Evolutionary conservation across 2,113 vertebrate genomes (phyloP), one percentile per base, ranked within the genome.

Genomic region (Thomomys bottae): DNA sequence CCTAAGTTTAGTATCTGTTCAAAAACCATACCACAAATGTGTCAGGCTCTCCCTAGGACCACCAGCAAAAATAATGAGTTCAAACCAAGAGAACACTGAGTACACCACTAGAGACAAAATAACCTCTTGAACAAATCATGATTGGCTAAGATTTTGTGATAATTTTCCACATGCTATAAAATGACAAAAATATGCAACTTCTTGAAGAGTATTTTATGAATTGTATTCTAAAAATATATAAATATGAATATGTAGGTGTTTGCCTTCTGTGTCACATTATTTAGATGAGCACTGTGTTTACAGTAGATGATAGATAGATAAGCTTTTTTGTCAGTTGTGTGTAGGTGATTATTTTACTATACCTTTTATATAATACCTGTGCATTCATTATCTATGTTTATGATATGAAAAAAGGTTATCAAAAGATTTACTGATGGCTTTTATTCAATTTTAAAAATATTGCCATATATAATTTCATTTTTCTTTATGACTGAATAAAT

Each of bases 141-240:
- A 70, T 76, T 20, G 15, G 11, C 67, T 49, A 30, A 57, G 54
- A 32, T 40, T 84, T 79, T 94, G 21, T 72, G 34, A 72, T 36
- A 38, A 28, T 85, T 88, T 81, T 9, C 76, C 6, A 10, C 1
- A 28, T 84, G 38, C 3, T 92, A 3, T 71, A 82, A 77, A 24
- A 68, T 38, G 12, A 78, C 45, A 87, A 42, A 73, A 84, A 40
- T 68, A 61, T 85, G 28, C 59, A 84, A 76, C 28, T 9, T 89
- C 75, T 85, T 59, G 30, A 82, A 73, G 40, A 10, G 21, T 70
- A 61, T 81, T 54, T 77, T 68, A 36, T 88, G 42, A 72, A 94
- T 63, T 76, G 71, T 17, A 78, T 49, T 64, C 24, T 84, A 34
- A 38, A 36, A 80, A 45, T 64, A 54, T 59, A n/a, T 7, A 20